phyloP scores from a whole-genome alignment of 2,888 invertebrate genomes.

The Habrosyne pyritoides region DNA sequence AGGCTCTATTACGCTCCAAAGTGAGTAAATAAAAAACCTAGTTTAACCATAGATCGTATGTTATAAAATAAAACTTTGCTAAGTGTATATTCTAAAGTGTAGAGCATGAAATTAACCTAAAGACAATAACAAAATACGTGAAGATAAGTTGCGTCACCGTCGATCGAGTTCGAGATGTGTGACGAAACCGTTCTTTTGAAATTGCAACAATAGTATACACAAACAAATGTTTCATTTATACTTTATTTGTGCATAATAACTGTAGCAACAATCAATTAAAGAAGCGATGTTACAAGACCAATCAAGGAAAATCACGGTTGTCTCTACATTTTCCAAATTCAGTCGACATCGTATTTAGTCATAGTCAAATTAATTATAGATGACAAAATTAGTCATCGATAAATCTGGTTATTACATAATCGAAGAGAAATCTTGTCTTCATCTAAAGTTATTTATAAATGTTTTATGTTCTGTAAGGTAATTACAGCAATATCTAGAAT shows the following conservation, averaged over 20 bases:
- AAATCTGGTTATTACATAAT: background rate
- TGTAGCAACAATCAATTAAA: background rate
- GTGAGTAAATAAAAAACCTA: slow-evolving; percentile 8
- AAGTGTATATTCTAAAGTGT: background rate
- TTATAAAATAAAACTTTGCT: background rate
- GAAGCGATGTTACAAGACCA: background rate
- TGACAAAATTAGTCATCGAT: background rate
- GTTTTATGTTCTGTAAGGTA: background rate
- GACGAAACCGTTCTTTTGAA: slow-evolving; percentile 3
- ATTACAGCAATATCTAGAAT: background rate
- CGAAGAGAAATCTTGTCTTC: background rate
- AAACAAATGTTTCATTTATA: slow-evolving; percentile 1
- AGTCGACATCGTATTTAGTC: background rate
- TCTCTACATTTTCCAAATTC: background rate
- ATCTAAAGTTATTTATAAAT: background rate
- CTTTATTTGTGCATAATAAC: slow-evolving; percentile 4
- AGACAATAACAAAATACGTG: background rate
- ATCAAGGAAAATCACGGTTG: background rate
- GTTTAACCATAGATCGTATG: background rate
- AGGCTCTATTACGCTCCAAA: slow-evolving; percentile 24
- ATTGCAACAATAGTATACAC: background rate
- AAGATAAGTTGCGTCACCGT: background rate
- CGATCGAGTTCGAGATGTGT: slow-evolving; percentile 1
- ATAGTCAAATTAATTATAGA: background rate
- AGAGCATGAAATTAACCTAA: slow-evolving; percentile 3